These are phyloP conservation scores for Altica lythri DNA, from an alignment of 2,888 invertebrate species.

Conservation along the genomic window DNA sequence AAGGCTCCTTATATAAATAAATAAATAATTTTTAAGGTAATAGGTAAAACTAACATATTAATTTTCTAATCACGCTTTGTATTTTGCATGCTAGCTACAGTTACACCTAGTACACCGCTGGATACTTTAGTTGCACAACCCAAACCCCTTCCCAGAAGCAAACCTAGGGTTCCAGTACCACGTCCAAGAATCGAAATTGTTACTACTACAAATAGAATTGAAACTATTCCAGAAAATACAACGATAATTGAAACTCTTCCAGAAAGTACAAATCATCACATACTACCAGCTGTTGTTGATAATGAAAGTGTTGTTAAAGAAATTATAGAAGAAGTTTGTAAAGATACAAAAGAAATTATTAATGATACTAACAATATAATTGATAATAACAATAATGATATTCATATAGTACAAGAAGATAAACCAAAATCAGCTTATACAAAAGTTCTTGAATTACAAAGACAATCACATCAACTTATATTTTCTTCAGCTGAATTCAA, in stretches of 20 bases:
- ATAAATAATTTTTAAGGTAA: conserved; percentile 5
- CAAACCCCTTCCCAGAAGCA: conserved; percentile 44
- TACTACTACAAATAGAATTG: conserved; percentile 14
- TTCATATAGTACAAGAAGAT: neutral
- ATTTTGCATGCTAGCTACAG: conserved; percentile 52
- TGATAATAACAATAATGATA: conserved; percentile 7
- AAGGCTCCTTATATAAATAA: neutral
- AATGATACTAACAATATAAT: neutral
- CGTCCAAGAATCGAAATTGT: conserved; percentile 28
- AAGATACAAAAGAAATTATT: neutral
- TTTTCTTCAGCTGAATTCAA: conserved; percentile 33
- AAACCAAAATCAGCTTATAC: neutral
- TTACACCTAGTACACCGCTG: conserved; percentile 42
- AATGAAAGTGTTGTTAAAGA: conserved; percentile 20
- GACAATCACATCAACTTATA: conserved; percentile 25
- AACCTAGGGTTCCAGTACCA: conserved; percentile 38
- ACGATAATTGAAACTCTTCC: neutral
- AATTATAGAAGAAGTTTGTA: conserved; percentile 22
- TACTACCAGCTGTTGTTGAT: neutral
- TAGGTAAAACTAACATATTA: conserved; percentile 35
- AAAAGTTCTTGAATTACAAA: conserved; percentile 27
- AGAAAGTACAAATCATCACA: neutral
- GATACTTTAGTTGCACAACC: conserved; percentile 40
- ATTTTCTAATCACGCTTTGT: conserved; percentile 38
- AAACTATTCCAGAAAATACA: conserved; percentile 5